These are phyloP conservation scores for Leiothrix lutea DNA, from an alignment of 2,113 vertebrate genomes.

Conservation along the genomic window DNA sequence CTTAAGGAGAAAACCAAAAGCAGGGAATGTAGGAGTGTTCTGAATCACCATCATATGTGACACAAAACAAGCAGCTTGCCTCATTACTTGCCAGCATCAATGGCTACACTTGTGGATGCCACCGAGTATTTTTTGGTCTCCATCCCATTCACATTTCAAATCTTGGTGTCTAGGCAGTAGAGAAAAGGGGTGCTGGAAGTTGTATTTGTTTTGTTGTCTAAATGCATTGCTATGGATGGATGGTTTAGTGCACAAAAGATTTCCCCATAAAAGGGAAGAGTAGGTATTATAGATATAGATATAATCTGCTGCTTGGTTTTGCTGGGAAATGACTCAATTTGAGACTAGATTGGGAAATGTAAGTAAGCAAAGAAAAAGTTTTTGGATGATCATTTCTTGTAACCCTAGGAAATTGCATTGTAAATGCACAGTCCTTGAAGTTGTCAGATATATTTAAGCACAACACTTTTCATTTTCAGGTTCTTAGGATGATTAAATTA, in stretches of 20 bases:
- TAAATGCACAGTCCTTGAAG: not conserved
- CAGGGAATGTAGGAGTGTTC: not conserved
- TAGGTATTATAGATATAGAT: not conserved
- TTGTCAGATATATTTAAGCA: not conserved
- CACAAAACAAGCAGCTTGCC: not conserved
- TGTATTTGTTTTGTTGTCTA: not conserved
- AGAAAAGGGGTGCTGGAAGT: not conserved
- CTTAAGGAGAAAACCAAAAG: not conserved
- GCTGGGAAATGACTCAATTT: not conserved
- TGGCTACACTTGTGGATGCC: not conserved
- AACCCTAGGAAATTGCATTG: not conserved
- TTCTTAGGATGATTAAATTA: not conserved
- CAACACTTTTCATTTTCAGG: not conserved
- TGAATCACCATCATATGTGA: not conserved
- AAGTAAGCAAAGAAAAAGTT: not conserved
- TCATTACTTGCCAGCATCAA: accelerated
- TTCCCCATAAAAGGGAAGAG: not conserved
- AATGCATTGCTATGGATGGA: not conserved
- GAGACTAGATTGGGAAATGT: not conserved
- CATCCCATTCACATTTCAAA: not conserved
- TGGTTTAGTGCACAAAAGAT: not conserved
- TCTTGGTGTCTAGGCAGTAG: not conserved
- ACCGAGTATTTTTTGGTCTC: not conserved
- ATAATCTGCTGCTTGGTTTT: not conserved
- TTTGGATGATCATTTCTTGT: not conserved